Base-by-base conservation (phyloP, 2,113 vertebrate genomes). In the Cyphomyrus discorhynchus region DNA sequence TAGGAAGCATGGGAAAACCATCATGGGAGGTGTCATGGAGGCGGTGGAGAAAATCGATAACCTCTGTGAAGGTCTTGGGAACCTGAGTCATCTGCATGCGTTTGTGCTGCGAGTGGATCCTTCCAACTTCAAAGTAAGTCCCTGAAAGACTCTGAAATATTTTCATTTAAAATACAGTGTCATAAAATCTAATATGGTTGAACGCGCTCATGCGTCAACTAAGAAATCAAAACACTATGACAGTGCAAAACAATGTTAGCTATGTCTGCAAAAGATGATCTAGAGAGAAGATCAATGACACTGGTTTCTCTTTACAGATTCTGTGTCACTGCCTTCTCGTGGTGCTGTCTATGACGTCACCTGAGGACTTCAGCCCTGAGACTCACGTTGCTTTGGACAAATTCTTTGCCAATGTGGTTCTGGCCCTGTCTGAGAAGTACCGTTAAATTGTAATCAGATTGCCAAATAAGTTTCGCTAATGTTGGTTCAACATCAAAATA, bases 81-180 rank as follows among this genome's bases (percentile, higher is more conserved):
- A 35, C 31, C 31, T 35, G 31, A 35, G 31, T 35, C 1, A 35
- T 35, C 94, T 96, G 93, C 96, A 97, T 0, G 96, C 96, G 27
- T 93, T 95, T 13, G 95, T 94, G 77, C 94, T 97, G 91, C 95
- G 96, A 0, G 96, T 97, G 93, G 97, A 96, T 88, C 96, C 96
- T 0, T 94, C 94, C 91, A 96, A 96, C 94, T 97, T 96, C 91
- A 94, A 93, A 93, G 96, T 96, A 90, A 95, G 94, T 66, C 19
- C 47, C 8, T 21, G 35, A 21, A 66, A 27, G 45, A 10, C 2
- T 66, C 1, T 70, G 5, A 31, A 31, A 6, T 3, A 70, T 27
- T 70, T 74, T 35, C 31, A 5, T 74, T 74, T 74, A 74, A 74
- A 74, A 74, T 74, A 2, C n/a, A 58, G 15, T 4, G 3, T 15